These are phyloP conservation scores for Pyrocephalus nanus DNA, from an alignment of 2,797 vertebrate genomes.

Conservation along the genomic window DNA sequence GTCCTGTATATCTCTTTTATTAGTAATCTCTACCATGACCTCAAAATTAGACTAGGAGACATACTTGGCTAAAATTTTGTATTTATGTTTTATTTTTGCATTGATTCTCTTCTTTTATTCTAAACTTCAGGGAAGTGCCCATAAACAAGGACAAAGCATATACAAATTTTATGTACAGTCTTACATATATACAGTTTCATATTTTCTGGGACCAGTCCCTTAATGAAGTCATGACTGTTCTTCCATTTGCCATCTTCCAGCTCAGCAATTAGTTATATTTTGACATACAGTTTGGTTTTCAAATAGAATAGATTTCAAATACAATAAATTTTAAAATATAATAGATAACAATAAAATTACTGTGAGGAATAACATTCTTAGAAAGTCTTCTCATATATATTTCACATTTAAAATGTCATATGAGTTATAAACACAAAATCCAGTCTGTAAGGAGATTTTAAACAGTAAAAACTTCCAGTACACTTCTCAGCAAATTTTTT, in stretches of 20 bases:
- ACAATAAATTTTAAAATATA: neutral
- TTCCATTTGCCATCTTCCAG: neutral
- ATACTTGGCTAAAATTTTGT: neutral
- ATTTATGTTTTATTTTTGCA: neutral
- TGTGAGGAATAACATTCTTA: neutral
- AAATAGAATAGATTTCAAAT: neutral
- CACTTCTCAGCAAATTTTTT: neutral
- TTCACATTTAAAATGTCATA: neutral
- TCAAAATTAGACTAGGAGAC: neutral
- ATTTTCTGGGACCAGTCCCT: neutral
- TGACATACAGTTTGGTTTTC: neutral
- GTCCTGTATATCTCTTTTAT: neutral
- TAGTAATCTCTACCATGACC: neutral
- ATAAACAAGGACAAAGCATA: neutral
- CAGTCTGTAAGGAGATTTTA: neutral
- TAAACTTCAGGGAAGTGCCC: neutral
- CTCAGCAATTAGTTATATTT: neutral
- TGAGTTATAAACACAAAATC: neutral
- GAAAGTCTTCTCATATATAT: neutral
- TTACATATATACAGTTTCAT: neutral
- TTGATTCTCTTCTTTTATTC: neutral
- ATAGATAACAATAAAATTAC: neutral
- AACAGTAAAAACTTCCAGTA: neutral
- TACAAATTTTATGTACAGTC: neutral
- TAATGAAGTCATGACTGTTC: neutral